Percentiles rank a stretch among this genome's conserved stretches.
Conservation (phyloP, 2,113 vertebrate genomes). For the Phainopepla nitens region DNA sequence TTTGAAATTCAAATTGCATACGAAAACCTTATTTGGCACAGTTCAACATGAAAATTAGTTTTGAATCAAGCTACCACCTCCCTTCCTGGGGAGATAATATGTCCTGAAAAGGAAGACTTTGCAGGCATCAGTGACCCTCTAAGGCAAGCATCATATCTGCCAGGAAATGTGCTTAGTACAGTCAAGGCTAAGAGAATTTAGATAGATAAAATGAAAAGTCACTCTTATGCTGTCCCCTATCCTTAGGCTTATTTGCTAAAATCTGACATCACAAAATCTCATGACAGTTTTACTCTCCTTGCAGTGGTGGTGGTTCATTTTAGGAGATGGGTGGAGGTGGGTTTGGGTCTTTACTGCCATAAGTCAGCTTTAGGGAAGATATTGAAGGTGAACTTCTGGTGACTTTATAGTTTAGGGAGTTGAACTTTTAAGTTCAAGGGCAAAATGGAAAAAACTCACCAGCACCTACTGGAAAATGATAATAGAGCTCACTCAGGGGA, state of each 20-base stretch:
- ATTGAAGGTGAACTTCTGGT: neutral
- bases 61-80: slow-evolving; percentile 22
- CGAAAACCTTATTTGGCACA: slow-evolving; percentile 25
- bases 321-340: neutral
- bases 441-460: neutral
- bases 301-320: neutral
- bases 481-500: neutral
- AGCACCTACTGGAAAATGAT: neutral
- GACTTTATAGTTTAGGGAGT: neutral
- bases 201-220: neutral
- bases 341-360: accelerated
- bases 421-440: neutral
- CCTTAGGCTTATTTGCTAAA: neutral
- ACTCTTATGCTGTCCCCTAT: neutral
- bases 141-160: neutral
- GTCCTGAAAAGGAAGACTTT: neutral
- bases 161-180: neutral
- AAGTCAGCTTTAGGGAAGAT: neutral
- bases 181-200: neutral
- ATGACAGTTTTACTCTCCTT: neutral
- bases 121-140: neutral
- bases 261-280: neutral
- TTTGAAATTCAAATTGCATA: neutral
- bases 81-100: slow-evolving; percentile 5
- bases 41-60: slow-evolving; percentile 11